phyloP scores from a whole-genome alignment of 2,113 vertebrate species.

The Tetraodon nigroviridis region DNA sequence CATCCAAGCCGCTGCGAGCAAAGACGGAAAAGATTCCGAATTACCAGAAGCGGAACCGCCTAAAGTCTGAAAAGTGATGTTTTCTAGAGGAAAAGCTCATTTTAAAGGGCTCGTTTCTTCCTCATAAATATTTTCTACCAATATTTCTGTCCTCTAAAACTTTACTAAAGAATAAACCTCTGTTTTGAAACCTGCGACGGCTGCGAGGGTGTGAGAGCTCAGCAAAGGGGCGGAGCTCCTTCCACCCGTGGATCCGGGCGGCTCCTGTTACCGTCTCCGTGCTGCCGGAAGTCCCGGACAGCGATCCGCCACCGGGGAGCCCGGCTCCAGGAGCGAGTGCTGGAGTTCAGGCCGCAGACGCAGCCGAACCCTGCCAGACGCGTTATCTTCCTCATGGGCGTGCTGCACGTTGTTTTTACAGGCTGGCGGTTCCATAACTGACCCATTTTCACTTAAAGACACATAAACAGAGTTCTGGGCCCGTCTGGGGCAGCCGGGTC shows the following conservation, averaged over 20 bases:
- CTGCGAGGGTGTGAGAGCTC: not conserved
- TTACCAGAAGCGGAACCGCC: no score
- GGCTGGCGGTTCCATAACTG: not conserved
- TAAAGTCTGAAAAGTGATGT: no score
- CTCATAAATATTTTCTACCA: no score
- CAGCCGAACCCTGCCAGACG: not conserved
- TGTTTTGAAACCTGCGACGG: no score
- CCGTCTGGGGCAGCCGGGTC: no score
- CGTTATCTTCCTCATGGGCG: not conserved
- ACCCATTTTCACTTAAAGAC: not conserved
- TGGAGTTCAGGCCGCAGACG: no score
- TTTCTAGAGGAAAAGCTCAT: no score
- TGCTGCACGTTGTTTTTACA: not conserved
- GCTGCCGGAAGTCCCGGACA: constrained; percentile 14
- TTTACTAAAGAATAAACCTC: no score
- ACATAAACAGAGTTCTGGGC: not conserved
- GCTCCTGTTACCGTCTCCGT: constrained; percentile 13
- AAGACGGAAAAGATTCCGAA: no score
- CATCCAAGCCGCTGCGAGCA: no score
- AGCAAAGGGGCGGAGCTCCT: not conserved
- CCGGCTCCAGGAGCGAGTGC: not conserved
- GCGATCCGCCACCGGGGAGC: constrained; percentile 8
- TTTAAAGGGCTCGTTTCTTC: no score
- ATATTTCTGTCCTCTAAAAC: not conserved
- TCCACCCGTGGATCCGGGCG: not conserved